Conservation (phyloP, 35 echinoderm and acorn worm species). For the Diadema setosum region DNA sequence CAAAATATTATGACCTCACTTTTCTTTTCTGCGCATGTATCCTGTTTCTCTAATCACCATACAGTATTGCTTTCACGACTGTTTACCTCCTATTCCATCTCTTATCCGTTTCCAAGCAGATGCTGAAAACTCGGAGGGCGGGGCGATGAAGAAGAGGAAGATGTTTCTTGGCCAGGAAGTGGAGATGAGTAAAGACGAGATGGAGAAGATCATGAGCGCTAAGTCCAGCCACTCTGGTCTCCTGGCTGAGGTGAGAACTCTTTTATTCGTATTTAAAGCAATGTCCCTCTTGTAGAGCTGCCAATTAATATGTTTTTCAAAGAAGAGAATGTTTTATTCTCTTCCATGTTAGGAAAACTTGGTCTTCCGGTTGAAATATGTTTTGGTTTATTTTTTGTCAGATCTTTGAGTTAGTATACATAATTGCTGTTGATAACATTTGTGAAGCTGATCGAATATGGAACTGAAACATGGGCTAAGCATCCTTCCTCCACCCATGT, state of each 20-base stretch:
- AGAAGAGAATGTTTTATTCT: neutral
- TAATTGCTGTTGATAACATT: too few species aligned
- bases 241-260: conserved; percentile 55
- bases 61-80: too few species aligned
- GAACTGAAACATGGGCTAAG: too few species aligned
- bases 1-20: too few species aligned
- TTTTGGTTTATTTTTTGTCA: neutral
- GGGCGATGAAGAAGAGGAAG: conserved; percentile 59
- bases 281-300: neutral
- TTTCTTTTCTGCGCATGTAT: too few species aligned
- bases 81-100: too few species aligned
- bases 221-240: conserved; percentile 52
- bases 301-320: neutral
- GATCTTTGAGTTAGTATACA: too few species aligned
- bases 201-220: conserved; percentile 49
- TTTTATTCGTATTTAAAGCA: neutral
- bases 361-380: neutral
- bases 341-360: neutral
- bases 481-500: too few species aligned
- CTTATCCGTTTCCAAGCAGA: too few species aligned
- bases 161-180: conserved; percentile 54
- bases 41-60: too few species aligned
- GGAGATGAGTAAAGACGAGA: conserved; percentile 64
- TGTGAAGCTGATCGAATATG: too few species aligned
- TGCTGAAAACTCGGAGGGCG: neutral